Base-by-base conservation (phyloP, 1,140 invertebrate genomes). In the Gerris buenoi region DNA sequence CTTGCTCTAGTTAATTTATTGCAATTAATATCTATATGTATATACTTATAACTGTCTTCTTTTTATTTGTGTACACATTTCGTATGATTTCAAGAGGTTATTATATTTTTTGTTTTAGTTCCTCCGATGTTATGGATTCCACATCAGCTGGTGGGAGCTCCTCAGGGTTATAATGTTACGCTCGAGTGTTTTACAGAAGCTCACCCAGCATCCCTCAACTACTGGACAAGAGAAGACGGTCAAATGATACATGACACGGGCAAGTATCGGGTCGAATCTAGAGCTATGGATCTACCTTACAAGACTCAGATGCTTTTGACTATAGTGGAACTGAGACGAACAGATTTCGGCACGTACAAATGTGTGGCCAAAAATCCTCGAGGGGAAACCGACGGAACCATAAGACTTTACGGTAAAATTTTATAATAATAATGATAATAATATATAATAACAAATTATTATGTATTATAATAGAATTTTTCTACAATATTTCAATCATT, bases 291-390 rank as follows among this genome's bases (percentile, higher is more conserved):
- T 56, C 86, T 87, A 1, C 80, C 85, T 15, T 92, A 93, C 73
- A 92, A 91, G 74, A 90, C 86, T 15, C 88, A 91, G 72, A 91
- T 92, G 89, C 84, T 83, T 69, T 79, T 92, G 26, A 86, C 86
- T 14, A 90, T 92, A 69, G 79, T 81, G 70, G 84, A 90, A 74
- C 85, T 91, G 26, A 80, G 85, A 72, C 84, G 85, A 65, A 73
- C 76, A 58, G 90, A 94, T 77, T 92, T 90, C 75, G 91, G 90
- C 15, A 88, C 84, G 63, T 95, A 95, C 79, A 93, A 93, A 77
- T 95, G 93, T 76, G 88, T 94, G 1, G 92, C 91, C 56, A 95
- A 94, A 79, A 95, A 95, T 82, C 90, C 90, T 26, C 81, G 91
- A 65, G 92, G 92, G 68, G 91, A 94, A 77, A 95, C 91, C 3